A percentile compares a stretch with the other conserved stretches of the same genome.
Evolutionary conservation across 2,113 vertebrate species (phyloP).

Genomic region (Taxidea taxus): DNA sequence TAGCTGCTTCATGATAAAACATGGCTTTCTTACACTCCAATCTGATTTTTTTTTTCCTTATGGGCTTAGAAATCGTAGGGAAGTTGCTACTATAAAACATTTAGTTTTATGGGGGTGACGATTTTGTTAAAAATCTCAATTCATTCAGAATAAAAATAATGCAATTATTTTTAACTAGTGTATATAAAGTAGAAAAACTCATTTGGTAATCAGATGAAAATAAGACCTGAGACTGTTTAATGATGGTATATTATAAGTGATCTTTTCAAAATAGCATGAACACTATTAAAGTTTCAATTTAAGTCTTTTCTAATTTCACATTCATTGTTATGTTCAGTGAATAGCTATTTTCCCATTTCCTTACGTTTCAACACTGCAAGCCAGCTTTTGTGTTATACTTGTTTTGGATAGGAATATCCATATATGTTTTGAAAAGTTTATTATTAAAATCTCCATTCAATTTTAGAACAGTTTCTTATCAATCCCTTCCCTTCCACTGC

Average conservation of each 20-base stretch:
- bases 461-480: slow-evolving; percentile 21
- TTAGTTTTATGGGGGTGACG: slow-evolving; percentile 40
- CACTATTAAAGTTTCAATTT: slow-evolving; percentile 44
- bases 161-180: slow-evolving; percentile 61
- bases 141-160: slow-evolving; percentile 60
- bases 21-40: not conserved
- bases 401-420: not conserved
- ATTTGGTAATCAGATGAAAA: slow-evolving; percentile 59
- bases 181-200: slow-evolving; percentile 51
- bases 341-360: slow-evolving; percentile 47
- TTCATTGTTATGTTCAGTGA: slow-evolving; percentile 59
- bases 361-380: slow-evolving; percentile 37
- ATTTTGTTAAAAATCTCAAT: slow-evolving; percentile 59
- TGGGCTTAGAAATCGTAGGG: slow-evolving; percentile 34
- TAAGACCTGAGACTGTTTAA: slow-evolving; percentile 48
- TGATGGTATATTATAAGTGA: slow-evolving; percentile 38
- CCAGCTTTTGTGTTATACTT: not conserved
- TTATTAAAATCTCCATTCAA: slow-evolving; percentile 13
- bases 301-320: slow-evolving; percentile 53
- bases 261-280: slow-evolving; percentile 63
- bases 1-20: slow-evolving; percentile 14
- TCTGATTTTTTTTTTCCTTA: slow-evolving; percentile 17
- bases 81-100: slow-evolving; percentile 52
- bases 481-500: not conserved
- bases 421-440: slow-evolving; percentile 46